Evolutionary conservation across 2,797 vertebrate genomes (phyloP), one percentile per base, ranked within the genome.

Genomic region (Mormyrus proboscirostris): DNA sequence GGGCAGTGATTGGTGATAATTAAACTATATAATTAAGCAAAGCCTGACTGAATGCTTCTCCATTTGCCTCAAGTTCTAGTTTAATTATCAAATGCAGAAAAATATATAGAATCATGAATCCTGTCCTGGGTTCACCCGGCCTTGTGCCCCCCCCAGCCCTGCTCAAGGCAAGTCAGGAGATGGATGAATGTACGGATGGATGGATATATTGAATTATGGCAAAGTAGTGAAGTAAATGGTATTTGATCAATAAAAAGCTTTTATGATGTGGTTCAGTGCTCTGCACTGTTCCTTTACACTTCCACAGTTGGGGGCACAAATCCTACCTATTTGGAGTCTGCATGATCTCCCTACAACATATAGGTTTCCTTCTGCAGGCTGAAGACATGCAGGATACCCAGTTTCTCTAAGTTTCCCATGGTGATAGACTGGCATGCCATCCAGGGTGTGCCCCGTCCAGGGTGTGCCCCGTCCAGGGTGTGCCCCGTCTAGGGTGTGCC

Each of bases 21-120:
- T 94, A 93, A 93, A 83, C 55, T 44, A 93, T 91, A 91, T 93
- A 90, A 90, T 92, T 90, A 93, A 94, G 93, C 88, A 93, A 93
- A 93, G 59, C 76, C 89, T 92, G 94, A 94, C 94, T 93, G 91
- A 94, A 94, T 91, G 89, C 92, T 89, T 86, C 12, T 92, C 91
- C 90, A 84, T 87, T 90, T 90, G 92, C 92, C 90, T 93, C 88
- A 92, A 90, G 90, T 92, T 91, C 73, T 90, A 90, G 90, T 93
- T 93, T 92, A 93, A 94, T 93, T 89, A 88, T 41, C n/a, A 89
- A 92, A 91, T 92, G 25, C 4, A 65, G 41, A 49, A 57, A 88
- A 57, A 59, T 22, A 41, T 50, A 87, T 55, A 87, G 76, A 47
- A 47, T 82, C 19, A 10, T 82, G 76, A 19, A 82, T 82, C 41